phyloP scores from a whole-genome alignment of 2,113 vertebrate genomes.

The Ellobius talpinus region DNA sequence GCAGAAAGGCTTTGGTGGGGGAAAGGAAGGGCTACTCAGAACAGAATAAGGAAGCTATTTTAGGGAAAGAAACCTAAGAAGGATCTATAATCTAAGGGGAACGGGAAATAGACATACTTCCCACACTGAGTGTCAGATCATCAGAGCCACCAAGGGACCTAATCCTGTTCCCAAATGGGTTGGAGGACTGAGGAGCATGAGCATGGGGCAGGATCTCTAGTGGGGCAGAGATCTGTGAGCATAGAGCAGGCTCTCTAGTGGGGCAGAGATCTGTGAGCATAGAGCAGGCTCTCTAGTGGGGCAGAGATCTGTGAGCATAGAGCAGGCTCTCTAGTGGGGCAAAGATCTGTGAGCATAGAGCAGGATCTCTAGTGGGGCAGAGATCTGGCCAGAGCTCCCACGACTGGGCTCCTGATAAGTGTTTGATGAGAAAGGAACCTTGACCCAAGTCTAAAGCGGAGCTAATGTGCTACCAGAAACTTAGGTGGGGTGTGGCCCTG shows the following conservation, averaged over 20 bases:
- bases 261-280: neutral
- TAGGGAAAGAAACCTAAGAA: neutral
- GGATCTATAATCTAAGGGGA: neutral
- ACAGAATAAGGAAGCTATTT: no score
- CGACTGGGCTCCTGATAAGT: no score
- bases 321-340: neutral
- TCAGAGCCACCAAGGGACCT: neutral
- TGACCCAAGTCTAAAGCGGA: neutral
- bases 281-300: neutral
- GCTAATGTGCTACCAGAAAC: neutral
- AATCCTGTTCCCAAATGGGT: no score
- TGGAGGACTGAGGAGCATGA: neutral
- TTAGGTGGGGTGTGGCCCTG: neutral
- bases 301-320: neutral
- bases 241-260: neutral
- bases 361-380: no score
- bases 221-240: neutral
- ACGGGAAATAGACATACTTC: neutral
- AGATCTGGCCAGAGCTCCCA: neutral
- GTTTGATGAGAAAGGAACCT: neutral
- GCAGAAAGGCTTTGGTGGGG: neutral
- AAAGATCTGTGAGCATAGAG: neutral
- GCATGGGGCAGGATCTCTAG: neutral
- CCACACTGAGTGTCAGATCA: neutral
- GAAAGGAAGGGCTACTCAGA: neutral